A percentile compares a stretch with the other conserved stretches of the same genome.
Conservation (phyloP, 2,888 invertebrate species). For the Hipparchia sbordonii region DNA sequence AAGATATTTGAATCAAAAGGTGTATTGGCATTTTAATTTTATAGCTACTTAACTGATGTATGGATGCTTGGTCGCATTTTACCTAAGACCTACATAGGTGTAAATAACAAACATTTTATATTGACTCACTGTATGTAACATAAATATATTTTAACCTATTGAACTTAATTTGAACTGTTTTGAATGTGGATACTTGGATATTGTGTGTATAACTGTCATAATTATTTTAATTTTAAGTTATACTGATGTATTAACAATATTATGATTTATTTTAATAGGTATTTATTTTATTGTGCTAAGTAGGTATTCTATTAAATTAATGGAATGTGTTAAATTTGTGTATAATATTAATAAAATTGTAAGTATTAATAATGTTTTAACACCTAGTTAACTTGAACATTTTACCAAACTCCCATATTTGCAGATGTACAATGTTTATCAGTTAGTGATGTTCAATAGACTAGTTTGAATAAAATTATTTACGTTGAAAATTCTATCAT, state of each 20-base stretch:
- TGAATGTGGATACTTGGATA: conserved; percentile 24
- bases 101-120: conserved; percentile 34
- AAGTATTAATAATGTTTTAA: conserved; percentile 59
- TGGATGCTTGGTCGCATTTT: conserved; percentile 24
- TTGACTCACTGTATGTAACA: conserved; percentile 30
- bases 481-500: conserved; percentile 79
- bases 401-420: conserved; percentile 74
- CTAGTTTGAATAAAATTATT: conserved; percentile 83
- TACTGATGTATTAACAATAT: conserved; percentile 71
- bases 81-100: conserved; percentile 24
- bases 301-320: conserved; percentile 75
- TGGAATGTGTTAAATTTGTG: conserved; percentile 70
- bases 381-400: conserved; percentile 46
- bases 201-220: conserved; percentile 39
- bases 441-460: conserved; percentile 83
- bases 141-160: conserved; percentile 13
- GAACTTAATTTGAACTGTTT: conserved; percentile 18
- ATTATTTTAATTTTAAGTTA: conserved; percentile 50
- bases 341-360: conserved; percentile 67
- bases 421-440: conserved; percentile 82
- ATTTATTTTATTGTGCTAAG: conserved; percentile 76
- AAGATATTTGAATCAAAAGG: conserved; percentile 32
- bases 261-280: conserved; percentile 71
- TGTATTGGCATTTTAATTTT: conserved; percentile 30
- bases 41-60: conserved; percentile 31